Evolutionary conservation across 2,113 vertebrate species (phyloP).

Genomic region (Caranx ignobilis): DNA sequence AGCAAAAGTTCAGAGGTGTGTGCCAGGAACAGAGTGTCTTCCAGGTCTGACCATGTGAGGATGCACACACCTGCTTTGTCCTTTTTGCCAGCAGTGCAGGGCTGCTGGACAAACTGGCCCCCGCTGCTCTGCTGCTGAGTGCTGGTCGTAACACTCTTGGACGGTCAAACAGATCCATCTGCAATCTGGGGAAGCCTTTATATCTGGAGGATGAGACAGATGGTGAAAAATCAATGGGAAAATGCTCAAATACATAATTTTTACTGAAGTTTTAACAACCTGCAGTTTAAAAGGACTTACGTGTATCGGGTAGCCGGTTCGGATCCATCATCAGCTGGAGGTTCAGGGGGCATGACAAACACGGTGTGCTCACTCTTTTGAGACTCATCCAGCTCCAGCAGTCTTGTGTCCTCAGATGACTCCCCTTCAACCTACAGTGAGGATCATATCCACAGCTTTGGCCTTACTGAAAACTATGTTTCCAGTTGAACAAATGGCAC

Average conservation of each 20-base stretch:
- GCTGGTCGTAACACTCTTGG: constrained; percentile 88
- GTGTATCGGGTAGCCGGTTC: constrained; percentile 87
- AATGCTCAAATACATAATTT: not conserved
- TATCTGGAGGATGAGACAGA: constrained; percentile 84
- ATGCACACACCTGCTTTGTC: constrained; percentile 92
- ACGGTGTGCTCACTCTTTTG: constrained; percentile 98
- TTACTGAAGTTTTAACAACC: not conserved
- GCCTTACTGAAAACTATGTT: not conserved
- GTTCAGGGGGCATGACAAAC: constrained; percentile 94
- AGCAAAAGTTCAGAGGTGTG: not conserved
- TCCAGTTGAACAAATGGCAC: not conserved
- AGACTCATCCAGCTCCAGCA: constrained; percentile 97
- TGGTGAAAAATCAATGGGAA: not conserved
- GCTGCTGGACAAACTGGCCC: constrained; percentile 90
- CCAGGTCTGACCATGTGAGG: fast-evolving
- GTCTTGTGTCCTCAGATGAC: constrained; percentile 88
- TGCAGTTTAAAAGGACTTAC: constrained; percentile 72
- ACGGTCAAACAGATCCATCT: constrained; percentile 91
- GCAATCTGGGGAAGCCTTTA: constrained; percentile 91
- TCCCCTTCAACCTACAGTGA: constrained; percentile 90
- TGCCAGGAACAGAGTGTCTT: not conserved
- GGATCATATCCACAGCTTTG: constrained; percentile 9
- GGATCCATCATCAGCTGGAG: constrained; percentile 81
- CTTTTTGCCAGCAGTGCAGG: constrained; percentile 96
- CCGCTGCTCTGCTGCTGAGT: constrained; percentile 86